Evolutionary conservation across 2,888 invertebrate species (phyloP).

Genomic region (Hedychridium roseum): DNA sequence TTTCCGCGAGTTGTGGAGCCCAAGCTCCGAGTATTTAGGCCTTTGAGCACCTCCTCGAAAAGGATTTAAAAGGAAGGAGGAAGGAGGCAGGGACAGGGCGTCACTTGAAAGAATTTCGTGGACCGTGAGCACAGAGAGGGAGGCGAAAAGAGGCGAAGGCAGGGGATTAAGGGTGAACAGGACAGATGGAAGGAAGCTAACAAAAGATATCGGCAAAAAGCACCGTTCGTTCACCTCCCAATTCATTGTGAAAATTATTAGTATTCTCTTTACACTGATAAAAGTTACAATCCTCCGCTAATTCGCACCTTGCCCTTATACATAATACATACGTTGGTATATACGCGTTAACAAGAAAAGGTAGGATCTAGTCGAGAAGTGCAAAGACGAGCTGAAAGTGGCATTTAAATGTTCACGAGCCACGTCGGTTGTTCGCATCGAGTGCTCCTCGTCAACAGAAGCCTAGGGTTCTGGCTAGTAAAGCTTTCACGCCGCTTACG

Average conservation of each 20-base stretch:
- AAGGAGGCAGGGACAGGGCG: slow-evolving; percentile 2
- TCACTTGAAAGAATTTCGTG: no score
- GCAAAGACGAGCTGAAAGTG: no score
- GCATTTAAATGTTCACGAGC: no score
- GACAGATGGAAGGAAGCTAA: slow-evolving; percentile 32
- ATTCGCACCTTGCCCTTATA: no score
- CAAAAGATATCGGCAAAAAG: slow-evolving; percentile 20
- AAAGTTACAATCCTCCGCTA: no score
- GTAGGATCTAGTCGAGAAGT: no score
- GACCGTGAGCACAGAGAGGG: no score
- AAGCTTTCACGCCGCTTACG: slow-evolving; percentile 40
- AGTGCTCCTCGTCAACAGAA: slow-evolving; percentile 22
- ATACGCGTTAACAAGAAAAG: no score
- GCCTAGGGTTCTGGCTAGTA: slow-evolving; percentile 24
- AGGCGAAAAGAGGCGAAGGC: slow-evolving; percentile 35
- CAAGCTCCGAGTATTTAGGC: slow-evolving; percentile 32
- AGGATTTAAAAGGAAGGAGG: slow-evolving; percentile 16
- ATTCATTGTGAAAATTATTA: slow-evolving; percentile 30
- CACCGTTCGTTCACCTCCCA: slow-evolving; percentile 29
- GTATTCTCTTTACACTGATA: no score
- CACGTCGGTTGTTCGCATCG: no score
- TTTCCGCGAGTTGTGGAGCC: no score
- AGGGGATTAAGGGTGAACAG: slow-evolving; percentile 26
- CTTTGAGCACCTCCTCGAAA: slow-evolving; percentile 34
- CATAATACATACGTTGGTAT: no score